These are phyloP conservation scores for Xestia rhomboidea DNA, from an alignment of 2,888 invertebrate genomes.

Conservation along the genomic window DNA sequence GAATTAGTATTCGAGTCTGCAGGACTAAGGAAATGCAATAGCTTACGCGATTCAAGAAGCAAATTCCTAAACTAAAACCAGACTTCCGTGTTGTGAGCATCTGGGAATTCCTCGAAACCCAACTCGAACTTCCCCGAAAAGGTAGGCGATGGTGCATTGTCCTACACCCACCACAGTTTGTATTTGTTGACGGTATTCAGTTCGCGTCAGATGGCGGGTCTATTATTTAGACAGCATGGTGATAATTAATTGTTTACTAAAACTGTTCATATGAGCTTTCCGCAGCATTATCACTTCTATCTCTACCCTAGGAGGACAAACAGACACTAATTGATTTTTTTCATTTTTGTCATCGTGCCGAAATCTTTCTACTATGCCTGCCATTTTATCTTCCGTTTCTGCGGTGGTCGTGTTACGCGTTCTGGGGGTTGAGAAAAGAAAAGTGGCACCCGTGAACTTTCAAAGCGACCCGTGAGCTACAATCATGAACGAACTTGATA, in stretches of 20 bases:
- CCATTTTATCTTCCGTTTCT: background rate
- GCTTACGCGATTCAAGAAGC: background rate
- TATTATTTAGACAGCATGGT: background rate
- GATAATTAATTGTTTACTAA: background rate
- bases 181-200: slow-evolving; percentile 3
- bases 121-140: slow-evolving; percentile 24
- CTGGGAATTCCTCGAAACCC: background rate
- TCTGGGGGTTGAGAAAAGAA: background rate
- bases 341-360: background rate
- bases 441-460: background rate
- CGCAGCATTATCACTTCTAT: background rate
- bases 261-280: background rate
- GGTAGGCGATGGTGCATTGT: slow-evolving; percentile 49
- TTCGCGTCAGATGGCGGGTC: background rate
- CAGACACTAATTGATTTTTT: no score
- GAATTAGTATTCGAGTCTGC: background rate
- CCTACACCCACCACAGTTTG: slow-evolving; percentile 49
- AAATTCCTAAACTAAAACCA: background rate
- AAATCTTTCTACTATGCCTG: background rate
- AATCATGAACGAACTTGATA: background rate
- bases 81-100: background rate
- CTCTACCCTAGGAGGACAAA: background rate
- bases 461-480: no score
- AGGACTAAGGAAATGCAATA: background rate
- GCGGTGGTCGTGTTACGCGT: background rate